These are phyloP conservation scores for Lethrus apterus DNA, from an alignment of 1,140 invertebrate species.

Conservation along the genomic window DNA sequence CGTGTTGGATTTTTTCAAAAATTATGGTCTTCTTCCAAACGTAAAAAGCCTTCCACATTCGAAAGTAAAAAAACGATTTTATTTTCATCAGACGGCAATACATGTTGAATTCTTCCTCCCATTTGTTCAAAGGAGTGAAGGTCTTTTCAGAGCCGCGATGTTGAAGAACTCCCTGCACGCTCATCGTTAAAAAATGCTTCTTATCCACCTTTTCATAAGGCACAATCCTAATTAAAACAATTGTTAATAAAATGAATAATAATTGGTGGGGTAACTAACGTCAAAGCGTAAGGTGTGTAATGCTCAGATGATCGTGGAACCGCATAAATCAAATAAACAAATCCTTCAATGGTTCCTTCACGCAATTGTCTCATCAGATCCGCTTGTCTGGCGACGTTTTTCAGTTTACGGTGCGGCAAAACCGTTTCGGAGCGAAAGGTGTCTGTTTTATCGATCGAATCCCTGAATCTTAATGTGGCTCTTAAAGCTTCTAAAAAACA, in stretches of 20 bases:
- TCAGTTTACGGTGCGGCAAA: conserved; percentile 26
- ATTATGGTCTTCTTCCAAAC: conserved; percentile 71
- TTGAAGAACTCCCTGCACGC: conserved; percentile 60
- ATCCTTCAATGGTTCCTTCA: conserved; percentile 45
- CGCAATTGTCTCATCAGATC: conserved; percentile 49
- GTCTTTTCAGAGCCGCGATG: conserved; percentile 54
- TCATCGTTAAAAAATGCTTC: conserved; percentile 60
- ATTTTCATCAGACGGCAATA: conserved; percentile 64
- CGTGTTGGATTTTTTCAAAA: conserved; percentile 55
- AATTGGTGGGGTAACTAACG: conserved; percentile 39
- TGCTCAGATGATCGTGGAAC: conserved; percentile 57
- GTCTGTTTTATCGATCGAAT: not conserved
- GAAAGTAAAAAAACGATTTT: conserved; percentile 62
- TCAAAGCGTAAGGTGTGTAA: conserved; percentile 61
- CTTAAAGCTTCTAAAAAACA: not conserved
- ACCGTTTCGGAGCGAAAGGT: not conserved
- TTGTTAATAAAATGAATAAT: too few species aligned
- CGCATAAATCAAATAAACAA: conserved; percentile 62
- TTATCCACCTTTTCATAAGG: conserved; percentile 54
- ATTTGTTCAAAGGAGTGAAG: conserved; percentile 59
- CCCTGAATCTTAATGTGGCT: not conserved
- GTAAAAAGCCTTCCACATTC: conserved; percentile 76
- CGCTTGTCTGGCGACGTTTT: conserved; percentile 42
- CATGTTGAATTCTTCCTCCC: conserved; percentile 63
- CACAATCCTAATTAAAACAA: conserved; percentile 47